Percentiles rank a stretch among this genome's conserved stretches.
phyloP scores from a whole-genome alignment of 1,140 invertebrate species.

The Protaetia brevitarsis region DNA sequence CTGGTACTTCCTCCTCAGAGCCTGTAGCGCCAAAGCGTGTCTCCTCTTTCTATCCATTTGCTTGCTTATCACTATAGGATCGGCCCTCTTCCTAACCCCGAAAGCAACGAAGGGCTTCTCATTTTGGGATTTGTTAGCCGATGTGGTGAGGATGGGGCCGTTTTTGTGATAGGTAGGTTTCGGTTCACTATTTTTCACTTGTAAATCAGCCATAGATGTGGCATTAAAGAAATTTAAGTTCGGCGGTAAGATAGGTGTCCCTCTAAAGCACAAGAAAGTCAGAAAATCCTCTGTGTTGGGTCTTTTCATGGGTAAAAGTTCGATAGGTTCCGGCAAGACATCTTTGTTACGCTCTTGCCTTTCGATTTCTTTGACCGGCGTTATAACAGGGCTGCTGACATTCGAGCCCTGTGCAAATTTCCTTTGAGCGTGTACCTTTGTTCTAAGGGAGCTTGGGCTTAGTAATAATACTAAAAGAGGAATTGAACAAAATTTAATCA shows the following conservation, averaged over 20 bases:
- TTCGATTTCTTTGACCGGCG: slow-evolving; percentile 61
- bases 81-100: slow-evolving; percentile 55
- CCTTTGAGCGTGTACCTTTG: slow-evolving; percentile 81
- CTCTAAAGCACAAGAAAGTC: slow-evolving; percentile 84
- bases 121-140: slow-evolving; percentile 31
- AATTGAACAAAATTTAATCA: slow-evolving; percentile 16
- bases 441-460: slow-evolving; percentile 48
- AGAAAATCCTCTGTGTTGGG: slow-evolving; percentile 89
- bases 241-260: slow-evolving; percentile 70
- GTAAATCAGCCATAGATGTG: slow-evolving; percentile 42
- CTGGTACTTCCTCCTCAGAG: slow-evolving; percentile 64
- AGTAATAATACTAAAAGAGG: slow-evolving; percentile 20
- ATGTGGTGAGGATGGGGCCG: slow-evolving; percentile 38
- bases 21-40: slow-evolving; percentile 55
- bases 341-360: slow-evolving; percentile 49
- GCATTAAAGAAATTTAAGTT: slow-evolving; percentile 72
- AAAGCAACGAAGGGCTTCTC: slow-evolving; percentile 52
- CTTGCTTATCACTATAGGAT: slow-evolving; percentile 48
- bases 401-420: slow-evolving; percentile 84
- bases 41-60: slow-evolving; percentile 48
- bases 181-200: slow-evolving; percentile 39
- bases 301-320: slow-evolving; percentile 63
- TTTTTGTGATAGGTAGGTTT: slow-evolving; percentile 41
- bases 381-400: slow-evolving; percentile 54
- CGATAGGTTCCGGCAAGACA: slow-evolving; percentile 50